Conservation (phyloP, 2,797 vertebrate species). For the Harpagifer antarcticus region DNA sequence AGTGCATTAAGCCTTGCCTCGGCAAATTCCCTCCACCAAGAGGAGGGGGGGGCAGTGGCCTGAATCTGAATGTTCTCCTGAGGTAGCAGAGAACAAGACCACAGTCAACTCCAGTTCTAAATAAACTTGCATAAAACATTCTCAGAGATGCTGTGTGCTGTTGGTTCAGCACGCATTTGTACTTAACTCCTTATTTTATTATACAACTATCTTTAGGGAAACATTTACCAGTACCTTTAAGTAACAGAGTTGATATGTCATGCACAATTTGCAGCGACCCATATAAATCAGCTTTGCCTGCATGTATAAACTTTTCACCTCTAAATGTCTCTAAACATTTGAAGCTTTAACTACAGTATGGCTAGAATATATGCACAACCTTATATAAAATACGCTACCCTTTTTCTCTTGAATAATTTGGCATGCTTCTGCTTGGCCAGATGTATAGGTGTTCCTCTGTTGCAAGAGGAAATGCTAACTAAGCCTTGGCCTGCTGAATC, state of each 20-base stretch:
- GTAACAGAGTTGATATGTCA: neutral
- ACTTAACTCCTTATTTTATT: conserved; percentile 17
- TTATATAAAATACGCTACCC: neutral
- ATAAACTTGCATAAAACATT: conserved; percentile 35
- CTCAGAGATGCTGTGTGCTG: conserved; percentile 35
- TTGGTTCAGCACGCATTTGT: conserved; percentile 30
- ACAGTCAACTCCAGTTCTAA: conserved; percentile 44
- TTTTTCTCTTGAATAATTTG: conserved; percentile 8
- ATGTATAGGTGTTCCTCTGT: conserved; percentile 1
- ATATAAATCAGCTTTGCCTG: neutral
- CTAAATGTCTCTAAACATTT: neutral
- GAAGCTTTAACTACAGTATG: neutral
- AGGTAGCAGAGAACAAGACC: conserved; percentile 47
- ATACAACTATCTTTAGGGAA: neutral
- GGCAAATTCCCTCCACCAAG: conserved; percentile 40
- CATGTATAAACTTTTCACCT: neutral
- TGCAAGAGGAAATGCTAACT: conserved; percentile 49
- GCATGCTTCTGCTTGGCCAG: neutral
- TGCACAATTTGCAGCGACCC: neutral
- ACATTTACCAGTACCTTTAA: neutral
- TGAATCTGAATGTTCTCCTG: conserved; percentile 63
- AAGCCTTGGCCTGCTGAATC: conserved; percentile 52
- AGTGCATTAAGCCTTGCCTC: conserved; percentile 65
- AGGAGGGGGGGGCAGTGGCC: conserved; percentile 57
- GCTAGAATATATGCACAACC: neutral